Evolutionary conservation across 2,888 invertebrate genomes (phyloP).

Genomic region (Ischnura elegans): DNA sequence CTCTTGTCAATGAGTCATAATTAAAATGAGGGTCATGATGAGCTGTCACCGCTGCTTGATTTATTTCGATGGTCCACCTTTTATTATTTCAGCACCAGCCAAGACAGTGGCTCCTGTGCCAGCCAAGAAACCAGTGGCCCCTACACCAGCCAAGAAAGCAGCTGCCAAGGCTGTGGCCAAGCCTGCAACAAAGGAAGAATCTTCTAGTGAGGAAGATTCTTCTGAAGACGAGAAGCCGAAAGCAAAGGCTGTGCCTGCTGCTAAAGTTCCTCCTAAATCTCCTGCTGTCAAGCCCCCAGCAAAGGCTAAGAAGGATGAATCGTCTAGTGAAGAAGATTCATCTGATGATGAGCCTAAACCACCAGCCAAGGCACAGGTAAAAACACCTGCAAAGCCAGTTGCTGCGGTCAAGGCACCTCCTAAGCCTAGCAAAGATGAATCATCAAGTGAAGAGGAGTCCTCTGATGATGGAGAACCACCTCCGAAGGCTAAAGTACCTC

Average conservation of each 20-base stretch:
- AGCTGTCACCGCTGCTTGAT: too few species aligned
- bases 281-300: slow-evolving; percentile 69
- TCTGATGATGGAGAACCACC: slow-evolving; percentile 71
- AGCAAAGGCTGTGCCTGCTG: slow-evolving; percentile 48
- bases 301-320: slow-evolving; percentile 73
- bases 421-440: slow-evolving; percentile 70
- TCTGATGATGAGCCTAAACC: slow-evolving; percentile 74
- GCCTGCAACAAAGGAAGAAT: slow-evolving; percentile 70
- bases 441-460: slow-evolving; percentile 69
- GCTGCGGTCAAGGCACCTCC: slow-evolving; percentile 71
- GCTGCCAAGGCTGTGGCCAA: slow-evolving; percentile 71
- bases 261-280: slow-evolving; percentile 20
- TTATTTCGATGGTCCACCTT: too few species aligned
- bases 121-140: slow-evolving; percentile 72
- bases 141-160: slow-evolving; percentile 73
- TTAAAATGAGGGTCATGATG: too few species aligned
- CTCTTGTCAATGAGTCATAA: too few species aligned
- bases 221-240: slow-evolving; percentile 70
- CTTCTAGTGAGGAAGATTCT: slow-evolving; percentile 70
- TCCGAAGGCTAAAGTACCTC: slow-evolving; percentile 73
- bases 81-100: slow-evolving; percentile 75
- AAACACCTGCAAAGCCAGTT: slow-evolving; percentile 73
- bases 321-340: slow-evolving; percentile 77
- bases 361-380: slow-evolving; percentile 40
- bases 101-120: slow-evolving; percentile 69